These are phyloP conservation scores for Trinorchestia longiramus DNA, from an alignment of 1,140 invertebrate genomes.

Conservation along the genomic window DNA sequence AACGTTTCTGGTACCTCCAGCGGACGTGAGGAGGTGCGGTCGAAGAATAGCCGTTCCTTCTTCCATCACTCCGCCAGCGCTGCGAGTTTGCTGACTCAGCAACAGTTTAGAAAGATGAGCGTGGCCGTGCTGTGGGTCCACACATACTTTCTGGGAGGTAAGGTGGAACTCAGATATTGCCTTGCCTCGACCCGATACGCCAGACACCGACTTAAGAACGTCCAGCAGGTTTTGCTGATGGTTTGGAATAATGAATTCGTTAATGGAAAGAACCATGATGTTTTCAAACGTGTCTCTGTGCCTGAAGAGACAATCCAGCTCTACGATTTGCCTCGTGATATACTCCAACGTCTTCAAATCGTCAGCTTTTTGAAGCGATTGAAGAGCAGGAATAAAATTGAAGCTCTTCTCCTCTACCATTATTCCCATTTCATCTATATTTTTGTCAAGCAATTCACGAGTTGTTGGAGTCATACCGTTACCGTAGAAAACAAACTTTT, in stretches of 20 bases:
- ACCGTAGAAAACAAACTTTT: slow-evolving; percentile 64
- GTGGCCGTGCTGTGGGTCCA: slow-evolving; percentile 59
- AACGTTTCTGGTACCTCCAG: not conserved
- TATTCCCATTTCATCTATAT: slow-evolving; percentile 60
- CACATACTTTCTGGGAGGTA: slow-evolving; percentile 59
- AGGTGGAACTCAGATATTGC: slow-evolving; percentile 63
- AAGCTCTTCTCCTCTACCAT: slow-evolving; percentile 63
- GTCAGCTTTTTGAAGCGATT: slow-evolving; percentile 16
- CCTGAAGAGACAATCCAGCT: slow-evolving; percentile 63
- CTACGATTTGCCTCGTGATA: slow-evolving; percentile 58
- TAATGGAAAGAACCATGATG: slow-evolving; percentile 60
- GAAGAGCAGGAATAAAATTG: slow-evolving; percentile 14
- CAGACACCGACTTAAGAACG: slow-evolving; percentile 21
- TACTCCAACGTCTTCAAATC: slow-evolving; percentile 46
- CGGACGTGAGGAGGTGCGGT: slow-evolving; percentile 59
- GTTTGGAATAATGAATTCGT: slow-evolving; percentile 60
- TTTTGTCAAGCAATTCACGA: slow-evolving; percentile 60
- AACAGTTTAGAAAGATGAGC: slow-evolving; percentile 48
- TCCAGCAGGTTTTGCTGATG: slow-evolving; percentile 58
- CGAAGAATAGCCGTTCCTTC: slow-evolving; percentile 61
- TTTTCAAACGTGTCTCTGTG: slow-evolving; percentile 64
- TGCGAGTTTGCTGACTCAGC: slow-evolving; percentile 60
- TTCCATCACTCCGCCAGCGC: slow-evolving; percentile 46
- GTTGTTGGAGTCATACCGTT: slow-evolving; percentile 60
- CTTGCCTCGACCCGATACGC: slow-evolving; percentile 47